Percentiles rank a stretch among this genome's conserved stretches.
Conservation (phyloP, 2,888 invertebrate genomes). For the Reticulitermes lucifugus region DNA sequence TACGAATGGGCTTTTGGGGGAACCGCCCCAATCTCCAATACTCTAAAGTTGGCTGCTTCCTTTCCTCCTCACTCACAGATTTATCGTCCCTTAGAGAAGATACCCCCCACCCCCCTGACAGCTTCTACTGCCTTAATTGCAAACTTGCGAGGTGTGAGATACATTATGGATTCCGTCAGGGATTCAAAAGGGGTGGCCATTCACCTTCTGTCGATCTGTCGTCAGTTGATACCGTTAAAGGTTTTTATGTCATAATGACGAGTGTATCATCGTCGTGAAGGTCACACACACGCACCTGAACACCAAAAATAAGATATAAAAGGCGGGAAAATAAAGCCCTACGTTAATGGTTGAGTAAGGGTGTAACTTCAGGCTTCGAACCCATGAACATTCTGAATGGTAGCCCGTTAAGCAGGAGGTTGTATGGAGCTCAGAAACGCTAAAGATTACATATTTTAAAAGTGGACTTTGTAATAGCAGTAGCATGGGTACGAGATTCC, state of each 20-base stretch:
- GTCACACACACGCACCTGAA: no score
- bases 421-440: no score
- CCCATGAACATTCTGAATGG: no score
- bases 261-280: no score
- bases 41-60: constrained; percentile 17
- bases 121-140: constrained; percentile 27
- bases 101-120: not conserved
- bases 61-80: constrained; percentile 5
- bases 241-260: not conserved
- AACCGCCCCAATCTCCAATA: constrained; percentile 9
- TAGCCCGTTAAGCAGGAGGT: no score
- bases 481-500: no score
- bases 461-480: no score
- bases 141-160: constrained; percentile 25
- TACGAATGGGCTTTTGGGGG: constrained; percentile 18
- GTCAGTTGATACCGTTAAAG: not conserved
- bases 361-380: no score
- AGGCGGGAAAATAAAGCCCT: no score
- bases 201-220: not conserved
- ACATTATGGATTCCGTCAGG: constrained; percentile 32
- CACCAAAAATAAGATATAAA: no score
- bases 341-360: no score
- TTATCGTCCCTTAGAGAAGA: constrained; percentile 34
- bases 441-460: no score
- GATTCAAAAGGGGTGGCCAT: constrained; percentile 24